Evolutionary conservation across 2,888 invertebrate species (phyloP).

Genomic region (Stenolophus ochropezus): DNA sequence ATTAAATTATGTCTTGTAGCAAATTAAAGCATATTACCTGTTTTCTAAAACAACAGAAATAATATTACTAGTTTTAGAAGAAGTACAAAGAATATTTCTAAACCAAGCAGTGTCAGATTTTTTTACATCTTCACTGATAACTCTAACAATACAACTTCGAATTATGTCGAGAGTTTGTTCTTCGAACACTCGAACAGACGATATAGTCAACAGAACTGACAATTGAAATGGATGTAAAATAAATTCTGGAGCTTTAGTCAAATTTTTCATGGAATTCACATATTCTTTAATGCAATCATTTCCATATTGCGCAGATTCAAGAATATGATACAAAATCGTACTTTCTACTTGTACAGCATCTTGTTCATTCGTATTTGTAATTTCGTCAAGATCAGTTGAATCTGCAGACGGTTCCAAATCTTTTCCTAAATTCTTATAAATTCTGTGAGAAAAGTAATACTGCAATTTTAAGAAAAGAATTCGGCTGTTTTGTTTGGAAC

Average conservation of each 20-base stretch:
- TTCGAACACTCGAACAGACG: slow-evolving; percentile 73
- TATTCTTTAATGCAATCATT: slow-evolving; percentile 73
- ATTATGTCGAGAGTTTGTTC: slow-evolving; percentile 72
- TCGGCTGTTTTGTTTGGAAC: slow-evolving; percentile 71
- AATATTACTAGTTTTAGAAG: slow-evolving; percentile 71
- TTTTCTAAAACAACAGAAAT: slow-evolving; percentile 73
- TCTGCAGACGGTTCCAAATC: slow-evolving; percentile 65
- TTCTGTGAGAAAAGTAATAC: slow-evolving; percentile 69
- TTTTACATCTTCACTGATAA: slow-evolving; percentile 69
- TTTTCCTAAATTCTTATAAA: slow-evolving; percentile 66
- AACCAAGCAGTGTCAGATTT: slow-evolving; percentile 75
- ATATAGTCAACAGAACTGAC: slow-evolving; percentile 76
- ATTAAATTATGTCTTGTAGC: slow-evolving; percentile 42
- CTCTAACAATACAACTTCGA: slow-evolving; percentile 67
- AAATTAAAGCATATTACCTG: slow-evolving; percentile 70
- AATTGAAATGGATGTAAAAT: slow-evolving; percentile 79
- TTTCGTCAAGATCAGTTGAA: slow-evolving; percentile 67
- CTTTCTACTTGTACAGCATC: slow-evolving; percentile 78
- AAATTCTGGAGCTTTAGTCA: slow-evolving; percentile 76
- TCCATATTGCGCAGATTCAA: slow-evolving; percentile 71
- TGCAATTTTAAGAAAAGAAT: slow-evolving; percentile 69
- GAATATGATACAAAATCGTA: slow-evolving; percentile 78
- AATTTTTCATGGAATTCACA: slow-evolving; percentile 73
- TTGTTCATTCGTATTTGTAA: slow-evolving; percentile 72
- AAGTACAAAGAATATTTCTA: slow-evolving; percentile 71